Percentiles rank a stretch among this genome's conserved stretches.
Evolutionary conservation across 2,888 invertebrate species (phyloP).

Genomic region (Xanthia icteritia): DNA sequence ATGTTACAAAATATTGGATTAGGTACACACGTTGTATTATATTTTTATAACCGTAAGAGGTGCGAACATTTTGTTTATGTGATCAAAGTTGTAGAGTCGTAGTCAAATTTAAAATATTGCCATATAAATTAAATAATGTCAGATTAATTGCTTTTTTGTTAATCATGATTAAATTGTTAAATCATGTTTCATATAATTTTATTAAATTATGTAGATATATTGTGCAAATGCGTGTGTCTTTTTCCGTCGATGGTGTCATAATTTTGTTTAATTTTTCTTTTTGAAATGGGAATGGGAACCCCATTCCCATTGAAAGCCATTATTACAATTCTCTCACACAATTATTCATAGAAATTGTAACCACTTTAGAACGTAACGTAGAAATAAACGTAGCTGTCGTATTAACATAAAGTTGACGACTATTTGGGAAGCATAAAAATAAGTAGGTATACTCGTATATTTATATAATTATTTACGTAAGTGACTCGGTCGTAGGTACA

Average conservation of each 20-base stretch:
- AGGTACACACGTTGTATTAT: too few relatives aligned
- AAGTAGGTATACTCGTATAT: conserved; percentile 16
- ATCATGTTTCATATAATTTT: background rate
- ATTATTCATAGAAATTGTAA: background rate
- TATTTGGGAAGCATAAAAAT: conserved; percentile 15
- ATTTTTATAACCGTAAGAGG: too few relatives aligned
- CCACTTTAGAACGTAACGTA: background rate
- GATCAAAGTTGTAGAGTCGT: too few relatives aligned
- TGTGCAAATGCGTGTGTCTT: background rate
- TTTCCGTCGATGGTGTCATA: background rate
- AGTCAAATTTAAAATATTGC: too few relatives aligned
- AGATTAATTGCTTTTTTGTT: background rate
- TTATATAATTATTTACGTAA: conserved; percentile 28
- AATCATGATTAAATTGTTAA: background rate
- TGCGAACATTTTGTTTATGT: too few relatives aligned
- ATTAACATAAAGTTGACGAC: background rate
- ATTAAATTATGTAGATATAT: background rate
- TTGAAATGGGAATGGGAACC: too few relatives aligned
- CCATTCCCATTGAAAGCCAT: background rate
- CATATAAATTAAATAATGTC: too few relatives aligned
- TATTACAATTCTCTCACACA: background rate
- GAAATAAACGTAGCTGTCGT: background rate
- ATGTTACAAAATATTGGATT: too few relatives aligned
- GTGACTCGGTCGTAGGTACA: conserved; percentile 16
- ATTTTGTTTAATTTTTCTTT: background rate